Base-by-base conservation (phyloP, 2,797 vertebrate genomes). In the Sebastes nivosus region DNA sequence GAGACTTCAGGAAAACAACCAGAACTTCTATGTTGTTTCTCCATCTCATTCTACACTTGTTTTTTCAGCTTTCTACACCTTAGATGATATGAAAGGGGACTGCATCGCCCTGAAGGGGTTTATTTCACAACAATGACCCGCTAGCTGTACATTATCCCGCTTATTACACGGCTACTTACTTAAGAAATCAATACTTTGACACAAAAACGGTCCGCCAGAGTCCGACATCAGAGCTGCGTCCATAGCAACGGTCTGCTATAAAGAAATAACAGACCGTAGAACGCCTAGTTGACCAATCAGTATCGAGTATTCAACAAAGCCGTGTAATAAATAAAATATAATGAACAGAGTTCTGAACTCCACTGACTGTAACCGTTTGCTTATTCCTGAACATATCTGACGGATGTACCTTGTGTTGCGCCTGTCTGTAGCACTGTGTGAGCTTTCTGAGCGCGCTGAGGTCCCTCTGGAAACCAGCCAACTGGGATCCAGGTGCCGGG, bases 401-500 rank as follows among this genome's bases (percentile, higher is more conserved):
- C 20, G 2, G 20, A 18, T 16, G 18, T 71, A 99, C 99, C 97
- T 99, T 99, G 93, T 97, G 97, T 60, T 99, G 99, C 0, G 97
- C 97, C 1, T 97, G 97, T 84, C 97, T 95, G 95, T 98, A 98
- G 88, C 95, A 93, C 64, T 99, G 97, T 4, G 97, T 97, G 77
- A 99, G 96, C 79, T 96, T 97, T 82, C 98, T 95, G 74, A 99
- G 94, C 6, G 97, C 97, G 80, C 98, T 98, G 5, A 99, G 97
- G 94, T 99, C 99, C 0, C 97, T 96, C 89, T 99, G 99, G 94
- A 99, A 99, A 79, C 99, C 99, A 0, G 97, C 96, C 90, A 99
- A 88, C 88, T 98, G 97, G 0, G 97, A 90, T 6, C 97, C 96
- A 0, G 97, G 97, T 1, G 97, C 97, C 0, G 96, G 98, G 87